A percentile compares a stretch with the other conserved stretches of the same genome.
These are phyloP conservation scores for Ptiloglossa arizonensis DNA, from an alignment of 1,140 invertebrate genomes.

Conservation along the genomic window DNA sequence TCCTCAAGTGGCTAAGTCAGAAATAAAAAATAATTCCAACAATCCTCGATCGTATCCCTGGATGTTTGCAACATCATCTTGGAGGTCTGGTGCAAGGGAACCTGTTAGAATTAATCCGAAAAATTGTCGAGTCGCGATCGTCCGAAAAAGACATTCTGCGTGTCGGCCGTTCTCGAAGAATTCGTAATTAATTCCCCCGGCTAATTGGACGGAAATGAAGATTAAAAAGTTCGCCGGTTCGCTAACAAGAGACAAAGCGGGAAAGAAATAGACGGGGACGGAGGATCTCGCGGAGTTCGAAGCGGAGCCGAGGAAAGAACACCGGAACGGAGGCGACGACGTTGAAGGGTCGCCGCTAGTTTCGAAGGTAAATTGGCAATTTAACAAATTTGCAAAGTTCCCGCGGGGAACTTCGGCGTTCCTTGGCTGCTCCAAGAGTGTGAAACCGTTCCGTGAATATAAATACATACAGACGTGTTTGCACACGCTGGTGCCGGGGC, in stretches of 20 bases:
- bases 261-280: conserved; percentile 28
- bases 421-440: conserved; percentile 4
- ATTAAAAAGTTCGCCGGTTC: conserved; percentile 74
- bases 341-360: conserved; percentile 70
- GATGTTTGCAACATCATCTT: no score
- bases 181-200: conserved; percentile 75
- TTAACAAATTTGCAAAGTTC: conserved; percentile 81
- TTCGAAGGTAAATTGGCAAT: conserved; percentile 80
- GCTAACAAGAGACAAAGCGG: conserved; percentile 72
- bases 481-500: not conserved
- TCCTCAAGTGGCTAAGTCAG: no score
- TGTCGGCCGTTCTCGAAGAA: conserved; percentile 18
- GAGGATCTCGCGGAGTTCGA: conserved; percentile 33
- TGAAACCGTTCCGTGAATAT: conserved; percentile 51
- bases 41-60: no score
- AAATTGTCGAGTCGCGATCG: not conserved
- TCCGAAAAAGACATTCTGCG: not conserved
- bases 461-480: conserved; percentile 57
- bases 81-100: no score
- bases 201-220: conserved; percentile 75
- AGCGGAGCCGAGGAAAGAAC: conserved; percentile 51
- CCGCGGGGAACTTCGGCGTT: conserved; percentile 59
- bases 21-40: no score
- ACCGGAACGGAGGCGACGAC: conserved; percentile 53
- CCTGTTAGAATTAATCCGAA: not conserved